A percentile compares a stretch with the other conserved stretches of the same genome.
phyloP scores from a whole-genome alignment of 2,113 vertebrate species.

The Ibidorhyncha struthersii region DNA sequence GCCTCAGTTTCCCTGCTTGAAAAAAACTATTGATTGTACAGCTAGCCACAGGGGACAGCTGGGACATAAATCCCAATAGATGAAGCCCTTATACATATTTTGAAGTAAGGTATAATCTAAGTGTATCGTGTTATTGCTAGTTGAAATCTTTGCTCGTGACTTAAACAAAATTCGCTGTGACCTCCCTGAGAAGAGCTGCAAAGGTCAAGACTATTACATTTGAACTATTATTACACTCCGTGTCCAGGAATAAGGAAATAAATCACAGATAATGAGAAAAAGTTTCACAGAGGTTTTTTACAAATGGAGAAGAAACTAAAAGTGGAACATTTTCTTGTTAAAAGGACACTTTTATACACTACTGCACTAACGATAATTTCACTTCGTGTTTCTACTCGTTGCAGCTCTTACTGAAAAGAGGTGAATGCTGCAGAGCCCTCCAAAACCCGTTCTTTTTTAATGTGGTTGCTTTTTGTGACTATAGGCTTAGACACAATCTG shows the following conservation, averaged over 20 bases:
- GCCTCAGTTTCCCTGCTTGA: conserved; percentile 39
- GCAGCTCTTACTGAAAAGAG: neutral
- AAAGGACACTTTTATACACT: neutral
- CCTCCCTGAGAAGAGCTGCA: conserved; percentile 45
- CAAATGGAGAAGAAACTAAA: neutral
- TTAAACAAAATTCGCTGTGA: conserved; percentile 6
- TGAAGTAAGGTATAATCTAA: neutral
- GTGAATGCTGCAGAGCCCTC: neutral
- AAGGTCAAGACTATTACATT: conserved; percentile 62
- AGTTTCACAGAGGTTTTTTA: conserved; percentile 18
- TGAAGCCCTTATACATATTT: neutral
- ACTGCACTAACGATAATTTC: neutral
- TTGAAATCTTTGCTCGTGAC: conserved; percentile 22
- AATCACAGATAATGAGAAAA: conserved; percentile 61
- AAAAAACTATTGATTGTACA: neutral
- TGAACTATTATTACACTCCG: conserved; percentile 48
- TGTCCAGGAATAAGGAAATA: conserved; percentile 30
- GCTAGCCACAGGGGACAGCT: neutral
- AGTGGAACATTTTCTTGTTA: neutral
- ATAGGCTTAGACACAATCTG: neutral
- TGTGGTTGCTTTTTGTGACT: neutral
- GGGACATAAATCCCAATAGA: neutral
- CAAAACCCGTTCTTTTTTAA: neutral
- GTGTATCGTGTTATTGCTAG: neutral
- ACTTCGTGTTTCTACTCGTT: neutral